Conservation (phyloP, 2,888 invertebrate species). For the Chymomyza amoena region DNA sequence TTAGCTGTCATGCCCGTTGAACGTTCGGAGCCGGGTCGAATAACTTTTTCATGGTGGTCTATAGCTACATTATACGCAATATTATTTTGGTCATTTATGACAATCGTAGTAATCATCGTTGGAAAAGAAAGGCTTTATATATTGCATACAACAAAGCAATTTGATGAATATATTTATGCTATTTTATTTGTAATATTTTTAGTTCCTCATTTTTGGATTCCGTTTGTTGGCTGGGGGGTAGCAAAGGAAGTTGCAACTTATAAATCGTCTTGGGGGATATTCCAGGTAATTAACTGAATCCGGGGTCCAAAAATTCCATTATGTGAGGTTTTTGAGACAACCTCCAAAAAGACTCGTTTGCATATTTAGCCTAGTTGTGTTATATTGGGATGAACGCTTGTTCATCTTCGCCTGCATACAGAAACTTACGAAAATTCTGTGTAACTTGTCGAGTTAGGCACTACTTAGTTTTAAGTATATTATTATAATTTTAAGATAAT, state of each 20-base stretch:
- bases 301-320: too few species aligned
- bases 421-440: too few species aligned
- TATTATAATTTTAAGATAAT: background rate
- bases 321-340: too few species aligned
- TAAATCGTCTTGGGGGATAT: conserved; percentile 85
- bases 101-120: conserved; percentile 81
- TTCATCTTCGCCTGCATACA: too few species aligned
- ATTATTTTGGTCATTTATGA: conserved; percentile 82
- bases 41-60: conserved; percentile 84
- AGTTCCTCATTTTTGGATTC: conserved; percentile 84
- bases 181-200: conserved; percentile 84
- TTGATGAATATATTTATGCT: conserved; percentile 86
- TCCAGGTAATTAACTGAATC: conserved; percentile 80
- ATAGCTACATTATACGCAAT: conserved; percentile 83
- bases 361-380: too few species aligned
- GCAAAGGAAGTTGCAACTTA: conserved; percentile 85
- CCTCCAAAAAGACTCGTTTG: too few species aligned
- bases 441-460: too few species aligned
- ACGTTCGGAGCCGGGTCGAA: conserved; percentile 80
- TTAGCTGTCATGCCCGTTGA: conserved; percentile 85
- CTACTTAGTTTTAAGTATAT: too few species aligned
- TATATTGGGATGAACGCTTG: too few species aligned
- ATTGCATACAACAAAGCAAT: conserved; percentile 82
- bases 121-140: conserved; percentile 83
- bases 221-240: conserved; percentile 86